Evolutionary conservation across 2,888 invertebrate species (phyloP), one percentile per base, ranked within the genome.

Genomic region (Neuroscelio doddi): DNA sequence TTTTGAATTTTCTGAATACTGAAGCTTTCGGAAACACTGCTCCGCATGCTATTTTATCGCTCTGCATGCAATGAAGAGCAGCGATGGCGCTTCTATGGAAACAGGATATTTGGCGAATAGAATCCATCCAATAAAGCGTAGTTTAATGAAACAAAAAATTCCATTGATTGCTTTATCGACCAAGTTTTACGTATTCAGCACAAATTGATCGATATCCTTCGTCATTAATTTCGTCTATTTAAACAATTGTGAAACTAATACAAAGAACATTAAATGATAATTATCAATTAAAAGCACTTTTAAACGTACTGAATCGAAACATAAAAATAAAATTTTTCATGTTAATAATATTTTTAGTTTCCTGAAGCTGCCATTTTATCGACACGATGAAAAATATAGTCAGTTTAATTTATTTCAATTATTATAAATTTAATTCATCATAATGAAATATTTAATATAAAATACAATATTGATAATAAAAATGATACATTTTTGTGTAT

Each of bases 171-270:
- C n/a, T n/a, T n/a, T n/a, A n/a, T n/a, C n/a, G n/a, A n/a, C n/a
- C n/a, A n/a, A n/a, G n/a, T n/a, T n/a, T n/a, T n/a, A n/a, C n/a
- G n/a, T n/a, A n/a, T n/a, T n/a, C n/a, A 36, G 30, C 45, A 39
- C 46, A 26, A 51, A 51, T 46, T 12, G 38, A 2, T 58, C 14
- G 50, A 58, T 58, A 44, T 50, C n/a, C n/a, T n/a, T n/a, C n/a
- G n/a, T n/a, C n/a, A n/a, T n/a, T n/a, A n/a, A n/a, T n/a, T n/a
- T n/a, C n/a, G n/a, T n/a, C n/a, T n/a, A n/a, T n/a, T n/a, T n/a
- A n/a, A n/a, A n/a, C n/a, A n/a, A n/a, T n/a, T n/a, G n/a, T n/a
- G n/a, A n/a, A n/a, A n/a, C n/a, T n/a, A n/a, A n/a, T n/a, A n/a
- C n/a, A n/a, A n/a, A n/a, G n/a, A n/a, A n/a, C n/a, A n/a, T n/a